Evolutionary conservation across 2,797 vertebrate species (phyloP).

Genomic region (Etheostoma nigrum): DNA sequence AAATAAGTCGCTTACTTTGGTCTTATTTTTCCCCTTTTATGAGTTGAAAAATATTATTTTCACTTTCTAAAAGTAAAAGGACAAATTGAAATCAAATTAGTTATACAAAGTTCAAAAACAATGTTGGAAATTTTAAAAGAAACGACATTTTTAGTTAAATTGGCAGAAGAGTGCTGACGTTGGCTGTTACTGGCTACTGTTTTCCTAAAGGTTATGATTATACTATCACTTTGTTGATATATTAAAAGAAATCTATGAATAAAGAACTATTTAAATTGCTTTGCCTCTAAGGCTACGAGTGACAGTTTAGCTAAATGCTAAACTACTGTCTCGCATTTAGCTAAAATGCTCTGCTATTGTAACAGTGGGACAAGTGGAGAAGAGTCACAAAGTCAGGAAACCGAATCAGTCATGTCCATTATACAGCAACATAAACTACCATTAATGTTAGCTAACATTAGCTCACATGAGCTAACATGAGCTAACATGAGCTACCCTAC

Average conservation of each 20-base stretch:
- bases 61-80: conserved; percentile 17
- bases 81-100: conserved; percentile 16
- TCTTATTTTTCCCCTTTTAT: conserved; percentile 17
- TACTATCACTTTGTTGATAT: background rate
- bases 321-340: background rate
- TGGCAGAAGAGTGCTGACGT: background rate
- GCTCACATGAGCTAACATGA: background rate
- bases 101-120: background rate
- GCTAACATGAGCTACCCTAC: background rate
- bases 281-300: background rate
- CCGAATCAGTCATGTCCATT: background rate
- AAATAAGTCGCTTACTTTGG: conserved; percentile 31
- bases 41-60: conserved; percentile 20
- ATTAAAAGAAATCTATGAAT: no score
- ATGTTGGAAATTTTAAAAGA: background rate
- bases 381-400: background rate
- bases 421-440: background rate
- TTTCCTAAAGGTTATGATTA: background rate
- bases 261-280: background rate
- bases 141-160: background rate
- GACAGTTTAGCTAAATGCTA: background rate
- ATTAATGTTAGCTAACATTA: background rate
- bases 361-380: background rate
- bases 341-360: background rate
- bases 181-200: background rate